These are phyloP conservation scores for Lampropteryx suffumata DNA, from an alignment of 2,888 invertebrate species.

Conservation along the genomic window DNA sequence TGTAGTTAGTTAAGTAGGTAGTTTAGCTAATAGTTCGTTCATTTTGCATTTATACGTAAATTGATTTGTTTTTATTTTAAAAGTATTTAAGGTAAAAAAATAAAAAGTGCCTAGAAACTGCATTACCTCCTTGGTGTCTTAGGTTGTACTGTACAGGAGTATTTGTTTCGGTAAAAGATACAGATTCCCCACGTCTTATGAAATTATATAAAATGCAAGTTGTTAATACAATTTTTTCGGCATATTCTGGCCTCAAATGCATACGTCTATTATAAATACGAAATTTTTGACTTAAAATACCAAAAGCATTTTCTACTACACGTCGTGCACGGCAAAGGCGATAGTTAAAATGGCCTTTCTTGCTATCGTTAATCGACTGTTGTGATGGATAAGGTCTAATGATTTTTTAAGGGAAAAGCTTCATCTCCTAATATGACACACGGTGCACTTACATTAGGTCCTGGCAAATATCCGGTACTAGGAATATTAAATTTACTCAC, in stretches of 20 bases:
- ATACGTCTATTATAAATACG: too few relatives aligned
- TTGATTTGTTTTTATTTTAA: too few relatives aligned
- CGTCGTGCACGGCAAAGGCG: conserved; percentile 25
- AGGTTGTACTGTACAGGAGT: too few relatives aligned
- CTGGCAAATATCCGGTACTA: neutral
- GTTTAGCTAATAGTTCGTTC: too few relatives aligned
- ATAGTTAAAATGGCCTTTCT: conserved; percentile 8
- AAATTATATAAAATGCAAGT: conserved; percentile 25
- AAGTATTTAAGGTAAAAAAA: too few relatives aligned
- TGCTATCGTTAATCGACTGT: too few relatives aligned
- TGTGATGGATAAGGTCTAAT: conserved; percentile 14
- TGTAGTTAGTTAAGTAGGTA: too few relatives aligned
- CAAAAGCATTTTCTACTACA: conserved; percentile 31
- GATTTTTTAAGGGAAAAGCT: conserved; percentile 24
- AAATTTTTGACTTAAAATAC: conserved; percentile 30
- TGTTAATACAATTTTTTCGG: conserved; percentile 14
- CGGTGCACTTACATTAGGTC: conserved; percentile 10
- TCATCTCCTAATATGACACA: conserved; percentile 30
- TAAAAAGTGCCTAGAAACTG: too few relatives aligned
- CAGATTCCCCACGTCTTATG: conserved; percentile 25
- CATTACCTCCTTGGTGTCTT: too few relatives aligned
- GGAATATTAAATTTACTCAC: too few relatives aligned
- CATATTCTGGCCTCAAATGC: too few relatives aligned
- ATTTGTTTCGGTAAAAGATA: neutral
- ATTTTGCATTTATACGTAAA: too few relatives aligned